Conservation (phyloP, 2,888 invertebrate genomes). For the Stenchaetothrips biformis region DNA sequence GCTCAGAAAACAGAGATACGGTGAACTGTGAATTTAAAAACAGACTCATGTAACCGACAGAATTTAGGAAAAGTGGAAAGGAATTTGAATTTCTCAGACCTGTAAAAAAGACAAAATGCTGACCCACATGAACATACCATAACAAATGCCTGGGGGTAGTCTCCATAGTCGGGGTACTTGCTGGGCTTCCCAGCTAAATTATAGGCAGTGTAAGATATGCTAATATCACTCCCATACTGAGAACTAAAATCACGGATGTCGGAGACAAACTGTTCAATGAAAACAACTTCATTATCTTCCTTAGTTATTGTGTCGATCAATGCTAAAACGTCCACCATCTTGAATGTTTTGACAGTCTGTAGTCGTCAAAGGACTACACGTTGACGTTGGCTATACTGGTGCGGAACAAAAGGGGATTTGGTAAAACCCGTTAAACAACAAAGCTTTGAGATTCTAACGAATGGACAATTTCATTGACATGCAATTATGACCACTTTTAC, state of each 20-base stretch:
- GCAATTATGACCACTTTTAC: too few relatives aligned
- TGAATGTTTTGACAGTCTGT: constrained; percentile 21
- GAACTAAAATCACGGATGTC: constrained; percentile 80
- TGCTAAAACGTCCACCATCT: constrained; percentile 22
- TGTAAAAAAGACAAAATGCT: background rate
- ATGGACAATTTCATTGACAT: too few relatives aligned
- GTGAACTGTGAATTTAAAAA: background rate
- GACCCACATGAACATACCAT: constrained; percentile 58
- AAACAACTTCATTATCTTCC: constrained; percentile 39
- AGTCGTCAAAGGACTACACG: background rate
- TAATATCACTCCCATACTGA: constrained; percentile 82
- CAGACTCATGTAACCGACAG: too few relatives aligned
- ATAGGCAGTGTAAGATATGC: constrained; percentile 81
- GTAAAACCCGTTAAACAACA: too few relatives aligned
- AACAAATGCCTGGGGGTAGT: constrained; percentile 84
- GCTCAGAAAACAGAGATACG: background rate
- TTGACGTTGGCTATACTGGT: background rate
- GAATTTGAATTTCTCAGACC: background rate
- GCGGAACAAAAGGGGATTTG: too few relatives aligned
- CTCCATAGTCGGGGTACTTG: constrained; percentile 84
- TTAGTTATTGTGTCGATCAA: constrained; percentile 23
- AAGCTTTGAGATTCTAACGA: too few relatives aligned
- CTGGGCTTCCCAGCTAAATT: constrained; percentile 80
- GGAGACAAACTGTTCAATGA: constrained; percentile 71
- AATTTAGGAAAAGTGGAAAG: background rate